Conservation (phyloP, 2,797 vertebrate species). For the Oreortyx pictus region DNA sequence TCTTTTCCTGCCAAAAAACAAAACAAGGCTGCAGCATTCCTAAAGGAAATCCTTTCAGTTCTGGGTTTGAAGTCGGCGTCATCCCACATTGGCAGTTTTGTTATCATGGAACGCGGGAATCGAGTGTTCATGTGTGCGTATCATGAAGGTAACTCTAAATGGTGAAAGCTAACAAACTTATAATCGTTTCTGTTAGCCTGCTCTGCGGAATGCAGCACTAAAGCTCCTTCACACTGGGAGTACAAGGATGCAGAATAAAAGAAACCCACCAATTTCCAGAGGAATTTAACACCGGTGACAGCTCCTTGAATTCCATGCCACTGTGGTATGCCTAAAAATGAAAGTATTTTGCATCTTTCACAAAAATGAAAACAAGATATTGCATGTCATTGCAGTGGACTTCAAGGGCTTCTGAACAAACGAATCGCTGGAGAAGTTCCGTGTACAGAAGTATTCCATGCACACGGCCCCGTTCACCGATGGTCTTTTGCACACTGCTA, state of each 20-base stretch:
- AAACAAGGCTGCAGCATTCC: background rate
- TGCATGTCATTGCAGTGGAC: background rate
- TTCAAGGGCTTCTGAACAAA: background rate
- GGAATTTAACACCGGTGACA: background rate
- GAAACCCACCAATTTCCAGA: background rate
- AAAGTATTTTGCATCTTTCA: background rate
- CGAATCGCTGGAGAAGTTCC: background rate
- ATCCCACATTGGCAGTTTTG: background rate
- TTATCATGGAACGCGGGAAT: rapidly evolving
- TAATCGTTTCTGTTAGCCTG: rapidly evolving
- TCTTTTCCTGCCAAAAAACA: background rate
- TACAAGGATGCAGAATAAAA: background rate
- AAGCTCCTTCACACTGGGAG: background rate
- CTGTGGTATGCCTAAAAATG: background rate
- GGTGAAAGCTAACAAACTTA: background rate
- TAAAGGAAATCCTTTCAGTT: background rate
- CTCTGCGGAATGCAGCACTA: rapidly evolving
- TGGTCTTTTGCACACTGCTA: background rate
- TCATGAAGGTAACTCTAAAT: rapidly evolving
- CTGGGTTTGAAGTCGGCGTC: background rate
- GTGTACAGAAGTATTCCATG: background rate
- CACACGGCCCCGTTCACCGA: background rate
- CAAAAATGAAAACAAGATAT: background rate
- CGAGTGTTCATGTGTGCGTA: rapidly evolving
- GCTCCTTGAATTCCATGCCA: background rate